These are phyloP conservation scores for Syngnathus rostellatus DNA, from an alignment of 2,797 vertebrate genomes.

Conservation along the genomic window DNA sequence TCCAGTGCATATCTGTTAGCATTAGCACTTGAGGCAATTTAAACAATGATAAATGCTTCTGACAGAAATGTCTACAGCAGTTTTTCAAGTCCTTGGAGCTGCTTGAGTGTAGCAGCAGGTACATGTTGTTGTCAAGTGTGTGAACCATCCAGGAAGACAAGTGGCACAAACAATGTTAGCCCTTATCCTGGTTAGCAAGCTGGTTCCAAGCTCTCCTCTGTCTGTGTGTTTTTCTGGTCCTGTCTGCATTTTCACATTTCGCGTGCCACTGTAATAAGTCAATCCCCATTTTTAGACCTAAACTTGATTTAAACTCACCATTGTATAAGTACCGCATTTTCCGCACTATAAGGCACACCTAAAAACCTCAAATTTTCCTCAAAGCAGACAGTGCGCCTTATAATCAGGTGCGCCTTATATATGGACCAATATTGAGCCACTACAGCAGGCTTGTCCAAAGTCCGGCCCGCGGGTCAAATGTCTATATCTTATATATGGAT, in stretches of 20 bases:
- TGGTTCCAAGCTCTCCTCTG: not conserved
- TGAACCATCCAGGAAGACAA: slow-evolving; percentile 1
- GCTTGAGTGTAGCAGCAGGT: not conserved
- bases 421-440: too few species aligned
- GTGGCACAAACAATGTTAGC: not conserved
- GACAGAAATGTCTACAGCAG: not conserved
- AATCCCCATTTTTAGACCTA: not conserved
- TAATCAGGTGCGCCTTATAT: too few species aligned
- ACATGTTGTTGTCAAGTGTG: not conserved
- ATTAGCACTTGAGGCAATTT: not conserved
- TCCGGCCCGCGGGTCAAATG: too few species aligned
- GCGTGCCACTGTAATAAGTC: not conserved
- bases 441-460: too few species aligned
- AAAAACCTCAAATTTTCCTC: too few species aligned
- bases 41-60: slow-evolving; percentile 5
- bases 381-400: too few species aligned
- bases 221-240: not conserved
- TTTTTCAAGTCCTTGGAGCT: not conserved
- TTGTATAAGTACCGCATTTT: too few species aligned
- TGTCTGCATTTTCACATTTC: not conserved
- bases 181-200: not conserved
- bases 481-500: too few species aligned
- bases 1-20: not conserved
- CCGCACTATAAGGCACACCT: too few species aligned
- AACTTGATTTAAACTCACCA: not conserved